A percentile compares a stretch with the other conserved stretches of the same genome.
Evolutionary conservation across 92 coral and sea anemone species (phyloP).

Genomic region (Diadumene lineata): DNA sequence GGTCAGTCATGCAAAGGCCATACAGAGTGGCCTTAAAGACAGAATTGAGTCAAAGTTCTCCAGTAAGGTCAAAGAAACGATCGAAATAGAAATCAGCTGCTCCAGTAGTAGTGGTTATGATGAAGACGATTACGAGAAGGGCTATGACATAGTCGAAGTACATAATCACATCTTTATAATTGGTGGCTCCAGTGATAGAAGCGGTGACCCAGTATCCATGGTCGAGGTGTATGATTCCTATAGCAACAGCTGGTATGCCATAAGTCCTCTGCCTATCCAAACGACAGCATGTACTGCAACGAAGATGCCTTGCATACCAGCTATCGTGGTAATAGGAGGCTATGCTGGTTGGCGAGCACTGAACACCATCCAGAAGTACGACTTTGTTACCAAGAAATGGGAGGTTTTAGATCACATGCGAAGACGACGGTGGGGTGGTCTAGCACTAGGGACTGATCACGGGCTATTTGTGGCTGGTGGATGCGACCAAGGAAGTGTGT

Average conservation of each 20-base stretch:
- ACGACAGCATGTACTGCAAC: slow-evolving; percentile 85
- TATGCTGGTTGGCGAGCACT: slow-evolving; percentile 85
- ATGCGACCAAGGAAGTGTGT: slow-evolving; percentile 80
- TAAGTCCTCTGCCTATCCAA: slow-evolving; percentile 67
- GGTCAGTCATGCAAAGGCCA: slow-evolving; percentile 33
- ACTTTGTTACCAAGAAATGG: slow-evolving; percentile 79
- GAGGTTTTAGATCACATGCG: slow-evolving; percentile 69
- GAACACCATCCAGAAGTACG: slow-evolving; percentile 71
- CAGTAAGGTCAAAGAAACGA: slow-evolving; percentile 33
- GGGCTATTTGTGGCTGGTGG: slow-evolving; percentile 84
- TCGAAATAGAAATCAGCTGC: slow-evolving; percentile 27
- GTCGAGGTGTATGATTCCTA: slow-evolving; percentile 64
- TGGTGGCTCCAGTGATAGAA: slow-evolving; percentile 70
- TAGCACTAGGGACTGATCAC: slow-evolving; percentile 66
- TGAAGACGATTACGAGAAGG: slow-evolving; percentile 56
- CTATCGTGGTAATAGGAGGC: slow-evolving; percentile 73
- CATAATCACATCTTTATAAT: slow-evolving; percentile 63
- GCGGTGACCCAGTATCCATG: slow-evolving; percentile 50
- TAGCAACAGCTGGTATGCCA: slow-evolving; percentile 46
- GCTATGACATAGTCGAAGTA: slow-evolving; percentile 74
- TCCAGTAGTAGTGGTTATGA: slow-evolving; percentile 15
- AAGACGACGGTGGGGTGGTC: slow-evolving; percentile 82
- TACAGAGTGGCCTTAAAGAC: slow-evolving; percentile 62
- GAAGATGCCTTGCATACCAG: slow-evolving; percentile 63
- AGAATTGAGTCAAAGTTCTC: slow-evolving; percentile 63